These are phyloP conservation scores for Babyrousa celebensis DNA, from an alignment of 2,797 vertebrate genomes.

Conservation along the genomic window DNA sequence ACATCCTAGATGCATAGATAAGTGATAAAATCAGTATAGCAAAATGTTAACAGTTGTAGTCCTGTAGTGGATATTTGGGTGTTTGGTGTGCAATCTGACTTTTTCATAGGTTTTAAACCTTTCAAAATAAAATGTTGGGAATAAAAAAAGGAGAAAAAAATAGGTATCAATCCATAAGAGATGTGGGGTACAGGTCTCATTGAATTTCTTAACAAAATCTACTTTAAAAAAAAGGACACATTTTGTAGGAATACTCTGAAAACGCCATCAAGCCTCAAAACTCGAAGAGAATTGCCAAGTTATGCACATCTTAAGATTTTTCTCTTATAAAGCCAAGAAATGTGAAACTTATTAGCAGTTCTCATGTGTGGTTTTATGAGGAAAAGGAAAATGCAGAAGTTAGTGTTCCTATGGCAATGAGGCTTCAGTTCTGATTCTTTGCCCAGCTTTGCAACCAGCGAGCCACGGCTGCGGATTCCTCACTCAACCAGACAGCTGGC, in stretches of 20 bases:
- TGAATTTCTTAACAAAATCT: background rate
- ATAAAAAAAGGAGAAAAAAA: background rate
- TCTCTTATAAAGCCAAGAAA: constrained; percentile 84
- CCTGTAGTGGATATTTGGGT: background rate
- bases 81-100: background rate
- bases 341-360: constrained; percentile 86
- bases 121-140: background rate
- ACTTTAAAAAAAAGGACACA: background rate
- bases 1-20: background rate
- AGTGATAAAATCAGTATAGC: background rate
- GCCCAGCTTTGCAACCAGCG: constrained; percentile 78
- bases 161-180: background rate
- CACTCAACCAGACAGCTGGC: constrained; percentile 79
- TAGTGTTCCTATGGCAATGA: constrained; percentile 85
- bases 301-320: constrained; percentile 83
- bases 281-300: constrained; percentile 77
- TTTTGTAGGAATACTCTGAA: constrained; percentile 74
- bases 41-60: background rate
- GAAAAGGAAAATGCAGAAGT: constrained; percentile 82
- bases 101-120: background rate
- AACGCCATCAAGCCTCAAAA: constrained; percentile 77
- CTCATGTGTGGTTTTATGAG: constrained; percentile 79
- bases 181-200: background rate
- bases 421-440: constrained; percentile 77
- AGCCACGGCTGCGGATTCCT: constrained; percentile 69